Conservation (phyloP, 2,797 vertebrate species). For the Gallinago solitaria region DNA sequence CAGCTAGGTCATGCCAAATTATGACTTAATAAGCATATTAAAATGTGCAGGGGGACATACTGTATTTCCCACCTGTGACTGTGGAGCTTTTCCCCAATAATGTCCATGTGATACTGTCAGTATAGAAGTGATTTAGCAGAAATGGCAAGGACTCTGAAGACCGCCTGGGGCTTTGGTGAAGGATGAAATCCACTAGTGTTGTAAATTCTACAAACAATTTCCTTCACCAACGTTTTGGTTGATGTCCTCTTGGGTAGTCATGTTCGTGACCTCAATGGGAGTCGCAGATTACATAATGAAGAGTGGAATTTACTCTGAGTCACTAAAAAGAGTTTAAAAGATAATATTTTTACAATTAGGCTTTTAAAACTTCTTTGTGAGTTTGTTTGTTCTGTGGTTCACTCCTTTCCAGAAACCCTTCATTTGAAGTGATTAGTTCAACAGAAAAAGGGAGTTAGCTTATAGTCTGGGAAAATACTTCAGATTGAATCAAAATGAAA, state of each 20-base stretch:
- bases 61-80: not conserved
- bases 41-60: not conserved
- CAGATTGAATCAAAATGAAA: not conserved
- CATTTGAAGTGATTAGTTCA: not conserved
- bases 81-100: fast-evolving
- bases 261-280: not conserved
- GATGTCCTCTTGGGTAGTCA: not conserved
- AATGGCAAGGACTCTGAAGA: not conserved
- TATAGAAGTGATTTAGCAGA: not conserved
- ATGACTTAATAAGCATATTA: not conserved
- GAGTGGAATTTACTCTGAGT: conserved; percentile 9
- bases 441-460: not conserved
- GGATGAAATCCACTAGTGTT: not conserved
- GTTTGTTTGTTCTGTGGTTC: not conserved
- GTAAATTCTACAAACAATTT: not conserved
- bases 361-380: not conserved
- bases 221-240: not conserved
- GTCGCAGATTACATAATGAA: not conserved
- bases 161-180: not conserved
- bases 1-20: not conserved
- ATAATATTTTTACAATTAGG: not conserved
- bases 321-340: not conserved
- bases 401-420: not conserved
- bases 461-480: not conserved
- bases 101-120: not conserved